phyloP scores from a whole-genome alignment of 2,888 invertebrate genomes.

The Lasioglossum leucozonium region DNA sequence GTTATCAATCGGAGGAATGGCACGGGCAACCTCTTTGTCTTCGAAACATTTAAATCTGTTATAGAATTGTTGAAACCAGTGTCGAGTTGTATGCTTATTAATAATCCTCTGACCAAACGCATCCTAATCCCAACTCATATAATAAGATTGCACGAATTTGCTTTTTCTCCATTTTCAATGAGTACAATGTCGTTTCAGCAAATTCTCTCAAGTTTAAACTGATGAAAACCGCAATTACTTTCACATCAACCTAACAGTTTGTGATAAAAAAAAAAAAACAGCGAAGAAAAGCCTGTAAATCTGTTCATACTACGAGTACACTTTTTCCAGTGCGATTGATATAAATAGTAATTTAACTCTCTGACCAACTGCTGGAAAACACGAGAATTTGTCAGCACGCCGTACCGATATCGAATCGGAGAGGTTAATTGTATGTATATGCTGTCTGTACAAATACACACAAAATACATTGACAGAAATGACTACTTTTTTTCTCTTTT shows the following conservation, averaged over 20 bases:
- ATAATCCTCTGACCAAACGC: not conserved
- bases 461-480: constrained; percentile 18
- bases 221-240: not conserved
- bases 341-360: constrained; percentile 22
- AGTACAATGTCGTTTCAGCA: not conserved
- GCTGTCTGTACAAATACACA: constrained; percentile 53
- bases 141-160: not conserved
- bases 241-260: constrained; percentile 7
- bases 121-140: not conserved
- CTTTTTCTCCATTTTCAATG: not conserved
- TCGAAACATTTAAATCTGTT: too few species aligned
- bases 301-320: constrained; percentile 20
- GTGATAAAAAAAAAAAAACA: constrained; percentile 8
- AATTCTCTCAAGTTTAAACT: not conserved
- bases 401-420: not conserved
- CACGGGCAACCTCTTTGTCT: too few species aligned
- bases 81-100: too few species aligned
- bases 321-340: constrained; percentile 36
- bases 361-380: not conserved
- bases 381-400: not conserved
- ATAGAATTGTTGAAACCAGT: too few species aligned
- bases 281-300: not conserved
- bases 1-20: too few species aligned
- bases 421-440: constrained; percentile 43
- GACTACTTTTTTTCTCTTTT: constrained; percentile 10